These are phyloP conservation scores for Austrolebias charrua DNA, from an alignment of 2,797 vertebrate species.

Conservation along the genomic window DNA sequence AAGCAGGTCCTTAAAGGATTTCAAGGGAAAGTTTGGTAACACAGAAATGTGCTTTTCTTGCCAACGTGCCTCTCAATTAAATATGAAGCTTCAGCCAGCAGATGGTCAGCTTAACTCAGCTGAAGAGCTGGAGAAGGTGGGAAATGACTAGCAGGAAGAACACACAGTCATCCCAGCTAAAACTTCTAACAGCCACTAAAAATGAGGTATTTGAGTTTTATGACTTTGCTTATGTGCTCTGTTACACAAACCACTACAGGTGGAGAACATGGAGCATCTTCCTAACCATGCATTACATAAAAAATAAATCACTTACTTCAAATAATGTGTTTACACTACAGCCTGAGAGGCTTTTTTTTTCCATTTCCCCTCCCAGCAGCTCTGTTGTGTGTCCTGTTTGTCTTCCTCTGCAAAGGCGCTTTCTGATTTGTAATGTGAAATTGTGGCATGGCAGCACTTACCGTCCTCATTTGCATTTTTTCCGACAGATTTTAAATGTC, in stretches of 20 bases:
- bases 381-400: conserved; percentile 28
- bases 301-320: neutral
- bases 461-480: conserved; percentile 67
- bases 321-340: neutral
- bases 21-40: conserved; percentile 14
- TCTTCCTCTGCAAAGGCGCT: conserved; percentile 32
- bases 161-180: neutral
- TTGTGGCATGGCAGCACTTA: conserved; percentile 52
- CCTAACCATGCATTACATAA: conserved; percentile 1
- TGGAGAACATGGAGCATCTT: neutral
- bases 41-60: neutral
- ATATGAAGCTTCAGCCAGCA: neutral
- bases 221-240: no score
- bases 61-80: neutral
- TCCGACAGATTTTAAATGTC: conserved; percentile 71
- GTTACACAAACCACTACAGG: no score
- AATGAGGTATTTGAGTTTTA: neutral
- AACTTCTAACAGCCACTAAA: neutral
- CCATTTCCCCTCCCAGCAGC: conserved; percentile 9
- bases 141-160: no score
- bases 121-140: neutral
- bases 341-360: neutral
- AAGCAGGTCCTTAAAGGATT: conserved; percentile 4
- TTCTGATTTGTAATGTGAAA: conserved; percentile 50
- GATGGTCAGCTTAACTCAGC: neutral